These are phyloP conservation scores for Daubentonia madagascariensis DNA, from an alignment of 2,113 vertebrate species.

Conservation along the genomic window DNA sequence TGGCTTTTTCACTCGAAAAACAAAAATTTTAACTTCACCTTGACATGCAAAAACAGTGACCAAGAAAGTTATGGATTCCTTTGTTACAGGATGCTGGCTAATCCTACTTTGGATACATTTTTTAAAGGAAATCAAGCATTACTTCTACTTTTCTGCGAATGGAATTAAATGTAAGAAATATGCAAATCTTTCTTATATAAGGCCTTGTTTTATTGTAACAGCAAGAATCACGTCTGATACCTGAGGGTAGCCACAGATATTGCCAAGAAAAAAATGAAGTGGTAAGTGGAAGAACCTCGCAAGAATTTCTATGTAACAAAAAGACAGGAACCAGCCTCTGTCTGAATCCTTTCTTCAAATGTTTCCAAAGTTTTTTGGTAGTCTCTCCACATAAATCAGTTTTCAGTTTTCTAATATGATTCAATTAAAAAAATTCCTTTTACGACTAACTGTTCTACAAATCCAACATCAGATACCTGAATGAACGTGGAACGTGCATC, in stretches of 20 bases:
- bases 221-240: background rate
- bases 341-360: slow-evolving; percentile 11
- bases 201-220: background rate
- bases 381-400: background rate
- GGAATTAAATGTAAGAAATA: background rate
- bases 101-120: background rate
- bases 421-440: background rate
- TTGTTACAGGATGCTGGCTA: background rate
- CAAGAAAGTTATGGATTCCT: background rate
- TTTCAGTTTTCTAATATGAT: background rate
- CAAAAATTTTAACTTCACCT: background rate
- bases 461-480: background rate
- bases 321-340: background rate
- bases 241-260: background rate
- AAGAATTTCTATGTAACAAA: background rate
- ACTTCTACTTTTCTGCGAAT: background rate
- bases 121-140: background rate
- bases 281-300: background rate
- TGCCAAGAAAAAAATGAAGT: background rate
- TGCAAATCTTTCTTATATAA: background rate
- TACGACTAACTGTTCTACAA: background rate
- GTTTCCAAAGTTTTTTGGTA: background rate
- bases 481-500: background rate
- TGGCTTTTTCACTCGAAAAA: background rate
- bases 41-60: background rate